Percentiles rank a stretch among this genome's conserved stretches.
These are phyloP conservation scores for Drosophila yakuba DNA, from an alignment of 1,140 invertebrate genomes.

Conservation along the genomic window DNA sequence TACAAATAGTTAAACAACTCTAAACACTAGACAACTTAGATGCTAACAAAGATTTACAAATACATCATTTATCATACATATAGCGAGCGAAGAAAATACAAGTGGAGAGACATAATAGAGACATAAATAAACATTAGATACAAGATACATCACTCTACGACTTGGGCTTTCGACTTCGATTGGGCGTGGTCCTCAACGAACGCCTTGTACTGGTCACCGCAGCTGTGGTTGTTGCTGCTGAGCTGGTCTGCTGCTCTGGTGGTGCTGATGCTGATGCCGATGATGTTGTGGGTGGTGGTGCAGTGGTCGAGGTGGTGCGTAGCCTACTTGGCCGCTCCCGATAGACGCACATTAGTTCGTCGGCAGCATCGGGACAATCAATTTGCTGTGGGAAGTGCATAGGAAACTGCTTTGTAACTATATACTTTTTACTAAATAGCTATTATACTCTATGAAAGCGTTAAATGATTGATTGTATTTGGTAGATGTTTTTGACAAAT, in stretches of 20 bases:
- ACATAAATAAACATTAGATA: constrained; percentile 65
- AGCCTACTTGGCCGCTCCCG: constrained; percentile 58
- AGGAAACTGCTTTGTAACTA: no score
- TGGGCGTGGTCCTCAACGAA: constrained; percentile 60
- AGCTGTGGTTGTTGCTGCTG: constrained; percentile 28
- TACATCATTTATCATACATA: constrained; percentile 58
- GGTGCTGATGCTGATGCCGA: constrained; percentile 18
- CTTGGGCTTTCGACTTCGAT: constrained; percentile 77
- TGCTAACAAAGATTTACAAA: constrained; percentile 57
- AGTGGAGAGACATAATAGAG: constrained; percentile 24
- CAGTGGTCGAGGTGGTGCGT: background rate
- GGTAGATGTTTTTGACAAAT: no score
- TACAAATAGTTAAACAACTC: constrained; percentile 75
- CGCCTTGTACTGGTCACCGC: constrained; percentile 36
- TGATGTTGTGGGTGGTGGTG: constrained; percentile 27
- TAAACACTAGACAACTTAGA: constrained; percentile 69
- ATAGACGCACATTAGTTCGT: constrained; percentile 87
- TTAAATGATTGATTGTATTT: no score
- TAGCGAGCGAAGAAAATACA: constrained; percentile 51
- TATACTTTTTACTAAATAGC: no score
- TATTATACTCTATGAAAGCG: no score
- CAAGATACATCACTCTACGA: constrained; percentile 49
- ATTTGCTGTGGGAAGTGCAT: constrained; percentile 69
- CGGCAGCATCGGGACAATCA: constrained; percentile 87
- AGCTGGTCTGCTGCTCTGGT: background rate